Evolutionary conservation across 1,140 invertebrate genomes (phyloP).

Genomic region (Procambarus clarkii): DNA sequence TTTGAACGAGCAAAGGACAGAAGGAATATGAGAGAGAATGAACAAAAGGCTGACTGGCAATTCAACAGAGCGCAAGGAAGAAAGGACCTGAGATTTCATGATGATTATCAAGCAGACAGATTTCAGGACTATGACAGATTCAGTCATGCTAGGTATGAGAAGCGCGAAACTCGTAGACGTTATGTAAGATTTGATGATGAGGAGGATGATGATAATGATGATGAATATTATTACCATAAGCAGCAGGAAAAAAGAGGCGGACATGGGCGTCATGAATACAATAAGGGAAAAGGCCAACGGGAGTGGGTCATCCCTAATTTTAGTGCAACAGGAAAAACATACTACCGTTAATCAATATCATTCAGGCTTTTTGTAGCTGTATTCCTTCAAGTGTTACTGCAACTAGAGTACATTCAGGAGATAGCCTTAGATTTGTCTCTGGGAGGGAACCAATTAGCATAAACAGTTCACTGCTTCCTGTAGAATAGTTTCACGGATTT

Average conservation of each 20-base stretch:
- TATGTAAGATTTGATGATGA: constrained; percentile 65
- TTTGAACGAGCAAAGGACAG: constrained; percentile 62
- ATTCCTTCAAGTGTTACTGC: neutral
- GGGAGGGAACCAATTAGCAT: neutral
- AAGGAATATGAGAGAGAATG: constrained; percentile 20
- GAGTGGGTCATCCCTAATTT: constrained; percentile 63
- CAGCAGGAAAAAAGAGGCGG: constrained; percentile 1
- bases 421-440: neutral
- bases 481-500: too few species aligned
- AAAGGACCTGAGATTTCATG: constrained; percentile 25
- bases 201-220: constrained; percentile 65
- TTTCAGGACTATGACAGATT: constrained; percentile 21
- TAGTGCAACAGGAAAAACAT: constrained; percentile 51
- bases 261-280: constrained; percentile 2
- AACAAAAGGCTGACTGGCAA: constrained; percentile 55
- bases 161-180: constrained; percentile 40
- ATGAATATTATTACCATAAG: constrained; percentile 30
- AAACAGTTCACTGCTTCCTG: neutral
- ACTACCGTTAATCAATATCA: constrained; percentile 23
- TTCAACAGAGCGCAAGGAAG: constrained; percentile 57
- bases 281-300: constrained; percentile 37
- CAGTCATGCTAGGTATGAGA: constrained; percentile 40
- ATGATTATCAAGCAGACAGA: constrained; percentile 14
- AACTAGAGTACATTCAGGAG: neutral
- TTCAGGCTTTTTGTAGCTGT: neutral